Evolutionary conservation across 2,797 vertebrate species (phyloP), one percentile per base, ranked within the genome.

Genomic region (Picus viridis): DNA sequence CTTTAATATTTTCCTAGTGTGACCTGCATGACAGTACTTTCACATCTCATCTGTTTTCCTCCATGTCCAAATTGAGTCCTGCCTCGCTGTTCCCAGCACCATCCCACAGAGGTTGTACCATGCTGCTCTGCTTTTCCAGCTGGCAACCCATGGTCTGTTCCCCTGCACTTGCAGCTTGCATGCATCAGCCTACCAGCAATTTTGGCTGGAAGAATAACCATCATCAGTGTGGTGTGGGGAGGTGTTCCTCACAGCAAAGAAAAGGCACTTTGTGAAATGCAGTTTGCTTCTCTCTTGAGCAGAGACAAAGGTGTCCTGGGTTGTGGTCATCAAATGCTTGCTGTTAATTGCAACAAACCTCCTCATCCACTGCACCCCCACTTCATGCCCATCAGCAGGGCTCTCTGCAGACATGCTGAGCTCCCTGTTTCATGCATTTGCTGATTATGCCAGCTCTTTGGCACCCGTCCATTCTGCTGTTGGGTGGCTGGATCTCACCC

Each of bases 281-380:
- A 2, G 67, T 89, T 92, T 83, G 68, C 67, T 93, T 79, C 86
- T 88, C 67, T 86, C 78, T 61, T 69, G 72, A 89, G 84, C 89
- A 85, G 54, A 51, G 67, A 61, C 1, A 54, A 87, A 88, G 68
- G 32, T 86, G 71, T 64, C 67, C 84, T 79, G 75, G 59, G 85
- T 26, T 91, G 64, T 77, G 90, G 78, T 82, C 74, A 8, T 68
- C 51, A 36, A 27, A 65, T 14, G 14, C 65, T 69, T 62, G 34
- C 73, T 73, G 73, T 29, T 84, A 83, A 69, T 83, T 85, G 70
- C 83, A 1, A 7, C 12, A 30, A 49, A n/a, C 54, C 51, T 72
- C 71, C 36, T 29, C 0, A 1, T 10, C 0, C 0, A 56, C 68
- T 63, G 59, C 34, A 56, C 16, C 70, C 43, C 63, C 0, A 5